These are phyloP conservation scores for Eledona agricola DNA, from an alignment of 2,888 invertebrate genomes.

Conservation along the genomic window DNA sequence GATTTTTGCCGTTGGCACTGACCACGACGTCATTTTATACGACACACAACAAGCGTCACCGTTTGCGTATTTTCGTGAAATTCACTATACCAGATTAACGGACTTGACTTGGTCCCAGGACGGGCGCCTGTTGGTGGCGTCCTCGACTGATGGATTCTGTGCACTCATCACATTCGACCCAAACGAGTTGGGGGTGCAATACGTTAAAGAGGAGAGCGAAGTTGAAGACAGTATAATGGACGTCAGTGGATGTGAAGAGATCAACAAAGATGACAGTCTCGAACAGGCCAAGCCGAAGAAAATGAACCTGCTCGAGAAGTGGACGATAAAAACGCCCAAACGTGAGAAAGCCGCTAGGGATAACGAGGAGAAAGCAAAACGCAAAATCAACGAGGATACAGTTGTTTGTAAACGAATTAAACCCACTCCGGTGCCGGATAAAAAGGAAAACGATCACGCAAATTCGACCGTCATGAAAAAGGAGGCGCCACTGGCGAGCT, in stretches of 20 bases:
- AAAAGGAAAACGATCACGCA: slow-evolving; percentile 8
- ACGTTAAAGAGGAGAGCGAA: slow-evolving; percentile 62
- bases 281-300: slow-evolving; percentile 49
- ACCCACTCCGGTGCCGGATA: slow-evolving; percentile 25
- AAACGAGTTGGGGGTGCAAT: slow-evolving; percentile 74
- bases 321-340: slow-evolving; percentile 52
- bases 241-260: slow-evolving; percentile 50
- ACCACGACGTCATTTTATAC: slow-evolving; percentile 84
- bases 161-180: slow-evolving; percentile 81
- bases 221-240: slow-evolving; percentile 50
- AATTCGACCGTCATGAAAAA: background rate
- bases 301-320: slow-evolving; percentile 55
- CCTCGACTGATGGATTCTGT: slow-evolving; percentile 92
- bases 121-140: slow-evolving; percentile 77
- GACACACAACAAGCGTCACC: slow-evolving; percentile 87
- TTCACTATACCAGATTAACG: slow-evolving; percentile 89
- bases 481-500: too few species aligned
- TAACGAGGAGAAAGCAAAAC: slow-evolving; percentile 12
- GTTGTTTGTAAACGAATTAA: slow-evolving; percentile 27
- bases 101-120: slow-evolving; percentile 89
- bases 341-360: slow-evolving; percentile 15
- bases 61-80: slow-evolving; percentile 81
- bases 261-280: slow-evolving; percentile 46
- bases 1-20: slow-evolving; percentile 91
- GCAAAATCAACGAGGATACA: slow-evolving; percentile 8